These are phyloP conservation scores for Maconellicoccus hirsutus DNA, from an alignment of 1,140 invertebrate genomes.

Conservation along the genomic window DNA sequence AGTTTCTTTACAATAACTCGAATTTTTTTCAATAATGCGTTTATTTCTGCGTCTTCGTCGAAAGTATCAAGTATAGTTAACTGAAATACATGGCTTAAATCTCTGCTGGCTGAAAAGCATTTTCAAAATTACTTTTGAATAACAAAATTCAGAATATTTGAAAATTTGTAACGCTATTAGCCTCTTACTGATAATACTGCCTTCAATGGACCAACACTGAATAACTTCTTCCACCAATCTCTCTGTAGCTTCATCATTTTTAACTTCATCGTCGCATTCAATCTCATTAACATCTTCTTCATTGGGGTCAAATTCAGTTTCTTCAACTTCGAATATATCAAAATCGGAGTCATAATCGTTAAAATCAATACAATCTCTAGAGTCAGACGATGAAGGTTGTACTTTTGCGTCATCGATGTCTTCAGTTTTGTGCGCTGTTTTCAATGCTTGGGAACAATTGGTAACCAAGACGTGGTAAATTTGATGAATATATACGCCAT, in stretches of 20 bases:
- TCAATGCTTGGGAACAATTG: neutral
- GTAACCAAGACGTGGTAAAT: neutral
- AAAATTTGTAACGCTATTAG: no score
- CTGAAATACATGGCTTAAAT: neutral
- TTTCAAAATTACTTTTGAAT: neutral
- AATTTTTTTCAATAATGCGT: neutral
- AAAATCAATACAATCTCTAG: neutral
- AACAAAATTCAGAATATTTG: no score
- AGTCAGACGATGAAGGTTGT: neutral
- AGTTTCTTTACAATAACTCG: neutral
- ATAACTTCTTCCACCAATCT: neutral
- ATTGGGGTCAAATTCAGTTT: neutral
- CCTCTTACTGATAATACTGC: neutral
- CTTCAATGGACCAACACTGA: neutral
- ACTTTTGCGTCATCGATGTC: neutral
- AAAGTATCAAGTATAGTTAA: neutral
- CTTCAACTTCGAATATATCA: constrained; percentile 4
- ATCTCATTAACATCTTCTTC: neutral
- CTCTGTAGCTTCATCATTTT: neutral
- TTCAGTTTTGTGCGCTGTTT: neutral
- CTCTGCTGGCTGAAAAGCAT: neutral
- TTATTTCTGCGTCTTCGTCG: neutral
- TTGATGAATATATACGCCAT: neutral
- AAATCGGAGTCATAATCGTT: neutral
- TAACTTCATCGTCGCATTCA: neutral